phyloP scores from a whole-genome alignment of 1,140 invertebrate genomes.

The Trichomalopsis sarcophagae region DNA sequence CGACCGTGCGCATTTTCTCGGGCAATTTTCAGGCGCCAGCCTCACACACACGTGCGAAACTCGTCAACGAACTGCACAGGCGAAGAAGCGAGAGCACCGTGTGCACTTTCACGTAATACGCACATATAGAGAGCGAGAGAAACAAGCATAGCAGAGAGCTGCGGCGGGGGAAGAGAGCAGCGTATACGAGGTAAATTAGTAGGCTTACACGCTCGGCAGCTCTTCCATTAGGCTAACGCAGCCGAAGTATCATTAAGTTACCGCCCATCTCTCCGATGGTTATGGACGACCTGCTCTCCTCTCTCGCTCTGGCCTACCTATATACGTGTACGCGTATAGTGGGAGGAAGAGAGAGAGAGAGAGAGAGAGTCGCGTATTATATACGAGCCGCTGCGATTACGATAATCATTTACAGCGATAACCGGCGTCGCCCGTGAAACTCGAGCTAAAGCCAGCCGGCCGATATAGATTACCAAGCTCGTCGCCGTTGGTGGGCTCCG shows the following conservation, averaged over 20 bases:
- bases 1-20: conserved; percentile 46
- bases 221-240: conserved; percentile 51
- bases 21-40: conserved; percentile 35
- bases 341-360: background rate
- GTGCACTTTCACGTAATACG: too few relatives aligned
- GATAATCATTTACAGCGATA: conserved; percentile 40
- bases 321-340: background rate
- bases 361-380: conserved; percentile 36
- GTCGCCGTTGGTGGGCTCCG: background rate
- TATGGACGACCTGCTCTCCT: conserved; percentile 24
- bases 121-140: background rate
- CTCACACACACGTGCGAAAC: too few relatives aligned
- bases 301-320: background rate
- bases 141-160: background rate
- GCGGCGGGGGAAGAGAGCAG: conserved; percentile 19
- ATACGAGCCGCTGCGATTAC: conserved; percentile 33
- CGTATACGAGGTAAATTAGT: conserved; percentile 45
- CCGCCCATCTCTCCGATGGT: conserved; percentile 36
- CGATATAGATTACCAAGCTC: background rate
- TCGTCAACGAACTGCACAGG: background rate
- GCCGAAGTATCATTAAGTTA: conserved; percentile 49
- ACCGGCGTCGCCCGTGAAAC: conserved; percentile 16
- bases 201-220: conserved; percentile 48
- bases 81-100: conserved; percentile 18
- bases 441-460: too few relatives aligned